Conservation (phyloP, 23 tunicate genomes). For the Ascidia mentula region DNA sequence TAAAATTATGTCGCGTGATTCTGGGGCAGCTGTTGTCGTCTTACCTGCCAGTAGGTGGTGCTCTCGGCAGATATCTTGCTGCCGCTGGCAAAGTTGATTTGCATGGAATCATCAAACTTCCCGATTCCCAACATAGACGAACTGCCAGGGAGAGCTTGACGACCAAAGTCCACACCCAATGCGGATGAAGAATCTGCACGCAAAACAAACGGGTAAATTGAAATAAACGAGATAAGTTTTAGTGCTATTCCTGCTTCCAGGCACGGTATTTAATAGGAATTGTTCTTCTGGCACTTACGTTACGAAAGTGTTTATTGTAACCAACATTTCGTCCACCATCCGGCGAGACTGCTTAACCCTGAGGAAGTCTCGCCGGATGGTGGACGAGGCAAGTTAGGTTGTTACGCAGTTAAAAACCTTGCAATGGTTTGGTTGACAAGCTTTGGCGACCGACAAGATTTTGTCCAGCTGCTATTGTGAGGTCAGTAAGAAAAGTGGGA, state of each 20-base stretch:
- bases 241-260: no score
- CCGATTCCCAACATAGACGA: not conserved
- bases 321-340: no score
- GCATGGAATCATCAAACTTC: conserved; percentile 9
- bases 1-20: no score
- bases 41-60: conserved; percentile 10
- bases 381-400: no score
- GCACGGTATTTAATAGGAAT: no score
- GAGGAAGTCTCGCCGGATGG: no score
- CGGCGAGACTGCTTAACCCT: no score
- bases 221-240: no score
- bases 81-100: not conserved
- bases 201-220: no score
- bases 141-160: not conserved
- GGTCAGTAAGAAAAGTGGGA: conserved; percentile 2
- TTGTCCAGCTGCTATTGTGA: conserved; percentile 12
- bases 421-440: not conserved
- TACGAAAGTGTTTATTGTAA: no score
- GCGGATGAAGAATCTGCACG: not conserved
- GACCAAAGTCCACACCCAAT: not conserved
- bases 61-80: conserved; percentile 22
- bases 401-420: not conserved
- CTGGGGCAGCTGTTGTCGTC: not conserved
- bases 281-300: no score
- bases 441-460: not conserved